Conservation (phyloP, 2,113 vertebrate genomes). For the Clupea harengus region DNA sequence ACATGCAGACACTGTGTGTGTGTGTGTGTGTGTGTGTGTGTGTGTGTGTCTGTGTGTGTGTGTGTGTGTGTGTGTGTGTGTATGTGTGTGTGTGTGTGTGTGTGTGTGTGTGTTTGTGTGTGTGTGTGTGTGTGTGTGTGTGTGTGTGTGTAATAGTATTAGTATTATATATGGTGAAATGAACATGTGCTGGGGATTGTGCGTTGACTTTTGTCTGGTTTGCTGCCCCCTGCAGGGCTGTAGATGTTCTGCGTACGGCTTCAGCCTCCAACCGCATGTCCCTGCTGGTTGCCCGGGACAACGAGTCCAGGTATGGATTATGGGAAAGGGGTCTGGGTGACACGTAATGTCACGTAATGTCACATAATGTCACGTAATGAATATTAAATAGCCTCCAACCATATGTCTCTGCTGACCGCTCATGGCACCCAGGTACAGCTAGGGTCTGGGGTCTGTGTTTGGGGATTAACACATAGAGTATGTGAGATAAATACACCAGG, state of each 20-base stretch:
- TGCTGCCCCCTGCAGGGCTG: conserved; percentile 68
- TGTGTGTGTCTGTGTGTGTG: background rate
- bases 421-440: no score
- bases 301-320: conserved; percentile 76
- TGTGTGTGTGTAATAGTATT: background rate
- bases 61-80: background rate
- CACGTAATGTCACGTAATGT: background rate
- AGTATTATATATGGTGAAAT: no score
- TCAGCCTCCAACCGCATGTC: conserved; percentile 84
- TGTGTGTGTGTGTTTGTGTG: no score
- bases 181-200: no score
- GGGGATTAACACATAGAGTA: no score
- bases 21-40: background rate
- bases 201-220: conserved; percentile 1
- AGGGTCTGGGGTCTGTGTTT: no score
- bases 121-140: no score
- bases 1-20: no score
- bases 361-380: background rate
- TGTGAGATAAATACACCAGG: no score
- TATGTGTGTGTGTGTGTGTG: no score
- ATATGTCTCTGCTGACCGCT: no score
- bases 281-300: conserved; percentile 78
- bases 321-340: background rate
- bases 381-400: background rate
- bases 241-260: conserved; percentile 80